Evolutionary conservation across 2,113 vertebrate genomes (phyloP), one percentile per base, ranked within the genome.

Genomic region (Aldabrachelys gigantea): DNA sequence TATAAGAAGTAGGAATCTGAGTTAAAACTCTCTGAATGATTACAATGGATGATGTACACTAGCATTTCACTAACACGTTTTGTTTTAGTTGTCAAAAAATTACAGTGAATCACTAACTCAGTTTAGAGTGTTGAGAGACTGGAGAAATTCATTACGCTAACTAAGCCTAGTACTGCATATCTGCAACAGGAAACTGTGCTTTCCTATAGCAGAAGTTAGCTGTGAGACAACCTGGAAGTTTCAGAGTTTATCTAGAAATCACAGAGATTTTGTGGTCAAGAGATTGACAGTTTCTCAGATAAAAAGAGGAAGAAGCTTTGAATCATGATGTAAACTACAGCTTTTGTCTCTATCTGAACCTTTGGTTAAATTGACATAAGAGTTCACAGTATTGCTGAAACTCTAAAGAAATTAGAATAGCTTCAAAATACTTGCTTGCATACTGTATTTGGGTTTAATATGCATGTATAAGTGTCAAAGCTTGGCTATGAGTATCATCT

Each of bases 321-420:
- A 85, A 47, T 72, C 49, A 24, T 27, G 6, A 35, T 59, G 21
- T 79, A 49, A 88, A 59, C 3, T 8, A 41, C 27, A 65, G 17
- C 8, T 21, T 54, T 6, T 4, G 47, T 6, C 1, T 3, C 2
- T 3, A 5, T 62, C 24, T 4, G 8, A 29, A 41, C 4, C 47
- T 38, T 16, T 41, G 47, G 10, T 62, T 87, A 35, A 31, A 75
- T 44, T 31, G 49, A 31, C 35, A 22, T 4, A 85, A 92, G 5
- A 35, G 81, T 35, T 81, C 47, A 10, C 38, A 78, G 65, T 3
- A 19, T 8, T 44, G 16, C 19, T 59, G 14, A 88, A 80, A 41
- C 72, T 79, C 2, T 81, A 59, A 27, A 56, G 4, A 35, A 29
- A 12, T 85, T 8, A 16, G 3, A 38, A 50, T 83, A 88, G 2